Base-by-base conservation (phyloP, 2,888 invertebrate species). In the Carpatolechia fugitivella region DNA sequence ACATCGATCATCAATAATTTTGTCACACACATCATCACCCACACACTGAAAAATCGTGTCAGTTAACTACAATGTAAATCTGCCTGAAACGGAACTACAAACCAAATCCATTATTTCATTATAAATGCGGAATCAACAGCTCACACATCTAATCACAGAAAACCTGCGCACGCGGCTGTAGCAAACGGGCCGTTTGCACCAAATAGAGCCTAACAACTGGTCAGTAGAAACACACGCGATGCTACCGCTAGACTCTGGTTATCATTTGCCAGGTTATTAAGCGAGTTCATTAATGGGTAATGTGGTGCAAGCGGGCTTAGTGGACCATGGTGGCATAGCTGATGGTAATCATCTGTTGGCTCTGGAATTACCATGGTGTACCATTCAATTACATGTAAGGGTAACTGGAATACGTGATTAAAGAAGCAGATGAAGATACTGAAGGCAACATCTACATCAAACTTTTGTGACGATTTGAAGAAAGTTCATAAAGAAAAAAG, bases 211-310 rank as follows among this genome's bases (percentile, higher is more conserved):
- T 30, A 51, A 49, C 57, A 54, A 35, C 36, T 29, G 53, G 53
- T 24, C 56, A 50, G 13, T 24, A 49, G 50, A 3, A 40, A 46
- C 35, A 24, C 44, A 31, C 24, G 29, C 46, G 52, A 49, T 14
- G 18, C 7, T 11, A 33, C 16, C 33, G 29, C 16, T 30, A 40
- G 7, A 30, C 40, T 40, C n/a, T 24, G 14, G 30, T 57, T 57
- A 61, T 62, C 60, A 63, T 65, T 62, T 66, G 57, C 62, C 60
- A 61, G 58, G 56, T 59, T 59, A 61, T 67, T 65, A 56, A 57
- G 41, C 33, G 50, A 36, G 58, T 56, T 62, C 50, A 60, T 58
- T 57, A 57, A 18, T 40, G 57, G 44, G 20, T 49, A 49, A 24
- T 47, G 47, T 30, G 30, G 46, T 47, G n/a, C 20, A 41, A 41